A percentile compares a stretch with the other conserved stretches of the same genome.
Evolutionary conservation across 2,797 vertebrate genomes (phyloP).

Genomic region (Diglossa cyanea): DNA sequence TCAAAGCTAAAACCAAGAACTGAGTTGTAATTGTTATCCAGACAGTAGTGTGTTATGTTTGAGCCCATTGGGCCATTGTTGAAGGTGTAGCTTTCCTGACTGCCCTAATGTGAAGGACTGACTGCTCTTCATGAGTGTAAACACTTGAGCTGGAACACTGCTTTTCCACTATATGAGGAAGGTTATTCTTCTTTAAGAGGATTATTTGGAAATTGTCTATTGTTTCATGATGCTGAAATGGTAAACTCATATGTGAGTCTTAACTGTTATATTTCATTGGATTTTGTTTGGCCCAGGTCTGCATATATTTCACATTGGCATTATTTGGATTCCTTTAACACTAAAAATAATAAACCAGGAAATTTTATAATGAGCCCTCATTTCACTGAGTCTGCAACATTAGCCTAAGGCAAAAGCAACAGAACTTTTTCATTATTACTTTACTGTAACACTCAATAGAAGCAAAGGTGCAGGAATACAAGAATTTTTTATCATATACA

Average conservation of each 20-base stretch:
- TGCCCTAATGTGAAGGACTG: neutral
- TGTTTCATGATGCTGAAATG: neutral
- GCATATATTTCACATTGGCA: neutral
- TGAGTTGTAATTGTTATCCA: neutral
- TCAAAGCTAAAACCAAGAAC: neutral
- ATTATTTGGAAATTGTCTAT: neutral
- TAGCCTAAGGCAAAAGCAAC: slow-evolving; percentile 13
- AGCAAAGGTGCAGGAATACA: neutral
- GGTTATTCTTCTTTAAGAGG: neutral
- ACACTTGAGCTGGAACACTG: neutral
- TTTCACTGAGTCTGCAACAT: slow-evolving; percentile 1
- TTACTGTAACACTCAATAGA: slow-evolving; percentile 5
- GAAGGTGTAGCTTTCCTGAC: neutral
- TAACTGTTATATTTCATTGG: neutral
- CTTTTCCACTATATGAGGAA: neutral
- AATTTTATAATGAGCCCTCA: slow-evolving; percentile 28
- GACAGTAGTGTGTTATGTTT: neutral
- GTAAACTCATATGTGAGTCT: neutral
- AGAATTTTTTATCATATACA: neutral
- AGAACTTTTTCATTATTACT: slow-evolving; percentile 15
- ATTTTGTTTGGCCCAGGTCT: neutral
- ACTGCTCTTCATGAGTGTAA: neutral
- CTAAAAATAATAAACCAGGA: neutral
- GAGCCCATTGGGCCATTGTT: neutral
- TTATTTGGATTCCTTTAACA: neutral